Evolutionary conservation across 64 coral and sea anemone genomes (phyloP).

Genomic region (Dendrophyllia cribrosa): DNA sequence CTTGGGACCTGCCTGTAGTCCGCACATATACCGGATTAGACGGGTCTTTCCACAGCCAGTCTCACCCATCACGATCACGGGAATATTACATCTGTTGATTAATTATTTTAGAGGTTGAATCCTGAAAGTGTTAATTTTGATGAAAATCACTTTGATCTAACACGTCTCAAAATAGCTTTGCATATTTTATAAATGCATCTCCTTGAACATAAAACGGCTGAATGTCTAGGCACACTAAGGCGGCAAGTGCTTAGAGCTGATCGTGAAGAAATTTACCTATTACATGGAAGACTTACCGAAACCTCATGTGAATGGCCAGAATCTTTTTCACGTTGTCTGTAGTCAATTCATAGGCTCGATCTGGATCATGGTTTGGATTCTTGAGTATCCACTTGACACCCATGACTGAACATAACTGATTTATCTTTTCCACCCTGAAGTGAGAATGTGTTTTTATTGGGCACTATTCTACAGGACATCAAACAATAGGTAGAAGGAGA

Average conservation of each 20-base stretch:
- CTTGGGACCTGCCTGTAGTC: conserved; percentile 64
- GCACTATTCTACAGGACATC: background rate
- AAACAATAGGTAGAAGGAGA: too few species aligned
- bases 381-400: conserved; percentile 12
- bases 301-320: conserved; percentile 65
- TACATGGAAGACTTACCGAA: conserved; percentile 38
- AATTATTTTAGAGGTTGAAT: background rate
- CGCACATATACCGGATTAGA: conserved; percentile 90
- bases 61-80: conserved; percentile 90
- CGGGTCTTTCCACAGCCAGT: conserved; percentile 92
- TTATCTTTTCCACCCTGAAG: conserved; percentile 64
- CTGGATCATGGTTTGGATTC: conserved; percentile 41
- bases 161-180: too few species aligned
- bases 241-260: background rate
- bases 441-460: background rate
- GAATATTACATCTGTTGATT: conserved; percentile 74
- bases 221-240: too few species aligned
- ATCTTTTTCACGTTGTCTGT: conserved; percentile 77
- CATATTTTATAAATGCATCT: too few species aligned
- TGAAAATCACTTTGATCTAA: too few species aligned
- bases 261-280: background rate
- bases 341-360: conserved; percentile 70
- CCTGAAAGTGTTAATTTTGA: background rate
- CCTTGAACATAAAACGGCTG: too few species aligned
- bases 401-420: conserved; percentile 68